Evolutionary conservation across 2,797 vertebrate genomes (phyloP).

Genomic region (Pseudochirops corinnae): DNA sequence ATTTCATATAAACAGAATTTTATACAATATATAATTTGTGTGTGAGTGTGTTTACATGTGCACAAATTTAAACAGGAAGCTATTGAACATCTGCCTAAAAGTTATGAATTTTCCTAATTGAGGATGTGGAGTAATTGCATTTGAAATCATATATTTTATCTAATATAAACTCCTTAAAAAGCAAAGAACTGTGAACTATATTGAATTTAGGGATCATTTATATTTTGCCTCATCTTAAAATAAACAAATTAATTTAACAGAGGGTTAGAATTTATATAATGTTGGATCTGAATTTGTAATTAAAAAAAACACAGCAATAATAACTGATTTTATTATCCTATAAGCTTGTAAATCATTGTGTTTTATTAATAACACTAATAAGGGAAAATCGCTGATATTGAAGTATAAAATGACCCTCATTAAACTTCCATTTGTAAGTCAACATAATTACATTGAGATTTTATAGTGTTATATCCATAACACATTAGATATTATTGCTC

Average conservation of each 20-base stretch:
- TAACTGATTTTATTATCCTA: conserved; percentile 63
- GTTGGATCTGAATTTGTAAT: conserved; percentile 48
- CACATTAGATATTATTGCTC: conserved; percentile 61
- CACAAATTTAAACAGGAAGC: background rate
- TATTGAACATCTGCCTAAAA: background rate
- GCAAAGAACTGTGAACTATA: background rate
- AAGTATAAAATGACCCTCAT: conserved; percentile 72
- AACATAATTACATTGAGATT: conserved; percentile 67
- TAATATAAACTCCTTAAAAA: background rate
- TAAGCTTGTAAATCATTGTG: conserved; percentile 71
- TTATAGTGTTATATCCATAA: conserved; percentile 63
- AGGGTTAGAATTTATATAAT: conserved; percentile 55
- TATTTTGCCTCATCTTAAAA: conserved; percentile 42
- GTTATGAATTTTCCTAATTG: background rate
- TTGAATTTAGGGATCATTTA: background rate
- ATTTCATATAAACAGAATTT: background rate
- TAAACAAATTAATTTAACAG: conserved; percentile 75
- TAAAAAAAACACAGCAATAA: conserved; percentile 23
- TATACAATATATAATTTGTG: background rate
- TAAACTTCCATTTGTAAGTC: conserved; percentile 71
- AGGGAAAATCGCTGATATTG: conserved; percentile 68
- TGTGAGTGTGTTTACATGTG: background rate
- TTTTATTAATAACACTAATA: conserved; percentile 66
- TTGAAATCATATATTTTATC: background rate
- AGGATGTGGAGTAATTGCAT: background rate